Conservation (phyloP, 2,888 invertebrate species). For the Clepsis dumicolana region DNA sequence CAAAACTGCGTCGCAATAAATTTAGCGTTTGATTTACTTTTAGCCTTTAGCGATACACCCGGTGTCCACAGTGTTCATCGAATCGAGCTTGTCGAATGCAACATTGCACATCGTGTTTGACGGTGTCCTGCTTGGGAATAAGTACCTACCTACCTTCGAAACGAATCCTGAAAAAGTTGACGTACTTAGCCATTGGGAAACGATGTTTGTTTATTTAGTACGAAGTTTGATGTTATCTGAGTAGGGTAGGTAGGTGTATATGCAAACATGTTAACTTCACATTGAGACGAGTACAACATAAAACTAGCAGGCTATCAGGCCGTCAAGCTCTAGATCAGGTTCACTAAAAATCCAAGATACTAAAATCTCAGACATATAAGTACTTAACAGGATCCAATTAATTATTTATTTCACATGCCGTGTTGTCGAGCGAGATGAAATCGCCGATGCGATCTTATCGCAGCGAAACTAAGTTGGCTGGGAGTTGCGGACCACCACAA, state of each 20-base stretch:
- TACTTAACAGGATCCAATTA: constrained; percentile 7
- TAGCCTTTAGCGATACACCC: neutral
- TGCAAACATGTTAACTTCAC: too few relatives aligned
- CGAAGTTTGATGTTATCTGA: too few relatives aligned
- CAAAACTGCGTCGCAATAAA: constrained; percentile 22
- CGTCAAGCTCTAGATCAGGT: neutral
- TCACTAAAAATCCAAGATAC: neutral
- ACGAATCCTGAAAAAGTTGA: too few relatives aligned
- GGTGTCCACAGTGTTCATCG: neutral
- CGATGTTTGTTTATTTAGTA: too few relatives aligned
- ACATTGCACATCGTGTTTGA: neutral
- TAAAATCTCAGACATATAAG: neutral
- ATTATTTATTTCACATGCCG: constrained; percentile 14
- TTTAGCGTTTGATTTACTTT: constrained; percentile 20
- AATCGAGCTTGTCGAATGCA: neutral
- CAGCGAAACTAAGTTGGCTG: constrained; percentile 52
- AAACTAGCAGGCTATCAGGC: neutral
- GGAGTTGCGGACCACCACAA: constrained; percentile 32
- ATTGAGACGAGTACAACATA: neutral
- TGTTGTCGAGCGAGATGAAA: constrained; percentile 54
- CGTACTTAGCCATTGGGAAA: too few relatives aligned
- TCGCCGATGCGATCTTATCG: constrained; percentile 58
- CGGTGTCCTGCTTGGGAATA: too few relatives aligned
- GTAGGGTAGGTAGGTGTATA: too few relatives aligned
- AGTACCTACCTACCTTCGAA: too few relatives aligned